Evolutionary conservation across 2,113 vertebrate species (phyloP), one percentile per base, ranked within the genome.

Genomic region (Arenaria interpres): DNA sequence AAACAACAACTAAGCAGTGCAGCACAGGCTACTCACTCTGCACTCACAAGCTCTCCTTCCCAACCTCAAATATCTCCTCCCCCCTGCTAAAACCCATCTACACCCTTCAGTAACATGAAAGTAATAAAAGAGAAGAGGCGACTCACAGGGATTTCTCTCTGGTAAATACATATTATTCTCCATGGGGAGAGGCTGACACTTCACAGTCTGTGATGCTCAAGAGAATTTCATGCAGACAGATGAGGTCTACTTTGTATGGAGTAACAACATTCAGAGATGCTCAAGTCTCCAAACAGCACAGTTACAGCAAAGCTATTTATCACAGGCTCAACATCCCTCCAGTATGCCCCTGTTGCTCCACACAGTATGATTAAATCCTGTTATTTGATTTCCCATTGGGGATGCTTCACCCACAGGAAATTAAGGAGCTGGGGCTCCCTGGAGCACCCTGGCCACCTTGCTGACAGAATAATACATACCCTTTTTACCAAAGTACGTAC

Each of bases 401-500:
- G 54, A 73, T 2, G 2, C 41, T 51, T 62, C 48, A 35, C 28
- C 43, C 2, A 0, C 43, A 82, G 45, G 24, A 76, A 73, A 64
- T 35, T 18, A 46, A 75, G 56, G n/a, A 68, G n/a, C 28, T 35
- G 39, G 9, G 57, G 59, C 46, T 46, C 20, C 46, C 46, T 46
- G 46, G 46, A 46, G 72, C 75, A 28, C 5, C n/a, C 53, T 59
- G 39, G 50, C 48, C 56, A 45, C 57, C 8, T 37, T 19, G 53
- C 48, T 68, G 30, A 14, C 50, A 83, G 20, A 54, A 28, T 25
- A 74, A 50, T 63, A 13, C n/a, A 9, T 8, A 10, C 6, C 19
- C 14, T 50, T 35, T 27, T 37, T 9, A 14, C 35, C 35, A 39
- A 75, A 60, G 62, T 18, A 97, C 98, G 0, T 98, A 99, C 99